These are phyloP conservation scores for Sandelia bainsii DNA, from an alignment of 2,797 vertebrate species.

Conservation along the genomic window DNA sequence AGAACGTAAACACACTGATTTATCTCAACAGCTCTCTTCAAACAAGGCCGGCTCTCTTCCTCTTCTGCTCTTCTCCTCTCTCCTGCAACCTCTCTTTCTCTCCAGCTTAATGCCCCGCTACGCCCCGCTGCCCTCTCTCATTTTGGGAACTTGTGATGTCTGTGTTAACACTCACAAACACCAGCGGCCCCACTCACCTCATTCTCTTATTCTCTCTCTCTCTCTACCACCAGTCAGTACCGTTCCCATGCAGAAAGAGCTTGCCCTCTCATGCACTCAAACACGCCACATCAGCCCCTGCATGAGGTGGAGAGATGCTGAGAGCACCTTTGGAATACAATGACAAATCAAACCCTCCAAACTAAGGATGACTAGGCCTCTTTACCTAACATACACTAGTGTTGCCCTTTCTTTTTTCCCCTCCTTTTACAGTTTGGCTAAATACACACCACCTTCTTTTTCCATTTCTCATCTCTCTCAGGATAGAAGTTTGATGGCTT, in stretches of 20 bases:
- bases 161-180: slow-evolving; percentile 70
- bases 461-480: slow-evolving; percentile 45
- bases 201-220: slow-evolving; percentile 3
- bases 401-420: slow-evolving; percentile 50
- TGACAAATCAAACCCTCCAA: slow-evolving; percentile 56
- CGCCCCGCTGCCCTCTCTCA: slow-evolving; percentile 61
- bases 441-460: slow-evolving; percentile 42
- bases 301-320: slow-evolving; percentile 51
- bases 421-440: slow-evolving; percentile 46
- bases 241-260: slow-evolving; percentile 35
- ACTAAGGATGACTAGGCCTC: slow-evolving; percentile 55
- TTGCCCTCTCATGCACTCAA: slow-evolving; percentile 52
- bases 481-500: slow-evolving; percentile 71
- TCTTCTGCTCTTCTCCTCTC: slow-evolving; percentile 60
- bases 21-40: slow-evolving; percentile 83
- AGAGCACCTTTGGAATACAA: slow-evolving; percentile 61
- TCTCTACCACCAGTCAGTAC: slow-evolving; percentile 5
- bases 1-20: slow-evolving; percentile 85
- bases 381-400: slow-evolving; percentile 35
- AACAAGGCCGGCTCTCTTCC: slow-evolving; percentile 69
- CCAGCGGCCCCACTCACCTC: slow-evolving; percentile 36
- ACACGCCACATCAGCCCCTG: slow-evolving; percentile 18
- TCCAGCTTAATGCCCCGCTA: slow-evolving; percentile 66
- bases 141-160: slow-evolving; percentile 72
- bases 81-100: slow-evolving; percentile 65